Percentiles rank a stretch among this genome's conserved stretches.
phyloP scores from a whole-genome alignment of 2,113 vertebrate species.

The Bolborhynchus lineola region DNA sequence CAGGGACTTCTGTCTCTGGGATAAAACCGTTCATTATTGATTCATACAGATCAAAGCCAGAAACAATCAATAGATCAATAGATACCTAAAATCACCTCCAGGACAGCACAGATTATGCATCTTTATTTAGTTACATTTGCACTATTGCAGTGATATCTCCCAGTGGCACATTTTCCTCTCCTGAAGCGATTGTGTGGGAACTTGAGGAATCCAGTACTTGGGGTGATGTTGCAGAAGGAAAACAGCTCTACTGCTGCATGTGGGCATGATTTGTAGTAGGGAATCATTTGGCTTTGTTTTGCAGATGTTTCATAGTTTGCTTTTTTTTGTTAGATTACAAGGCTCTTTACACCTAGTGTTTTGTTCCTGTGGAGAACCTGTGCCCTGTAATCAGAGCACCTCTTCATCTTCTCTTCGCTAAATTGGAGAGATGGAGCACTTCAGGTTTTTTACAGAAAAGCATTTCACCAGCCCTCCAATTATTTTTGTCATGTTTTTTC shows the following conservation, averaged over 20 bases:
- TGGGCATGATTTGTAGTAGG: not conserved
- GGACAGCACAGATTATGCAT: not conserved
- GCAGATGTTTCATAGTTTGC: not conserved
- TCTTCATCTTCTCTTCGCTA: not conserved
- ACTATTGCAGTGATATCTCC: not conserved
- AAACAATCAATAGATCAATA: not conserved
- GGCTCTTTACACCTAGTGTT: not conserved
- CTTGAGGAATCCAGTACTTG: not conserved
- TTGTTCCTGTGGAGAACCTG: not conserved
- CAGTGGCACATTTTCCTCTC: not conserved
- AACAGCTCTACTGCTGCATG: not conserved
- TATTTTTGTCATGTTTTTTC: not conserved
- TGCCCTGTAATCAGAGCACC: not conserved
- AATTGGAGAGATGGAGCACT: not conserved
- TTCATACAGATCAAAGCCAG: not conserved
- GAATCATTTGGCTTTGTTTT: not conserved
- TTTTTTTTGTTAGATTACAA: not conserved
- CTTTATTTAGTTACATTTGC: not conserved
- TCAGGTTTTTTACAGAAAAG: not conserved
- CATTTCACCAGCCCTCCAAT: not conserved
- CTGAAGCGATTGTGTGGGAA: not conserved
- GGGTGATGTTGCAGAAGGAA: not conserved
- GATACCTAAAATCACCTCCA: not conserved
- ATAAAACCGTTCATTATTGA: not conserved
- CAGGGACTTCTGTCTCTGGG: not conserved